Evolutionary conservation across 2,888 invertebrate species (phyloP).

Genomic region (Agriotes lineatus): DNA sequence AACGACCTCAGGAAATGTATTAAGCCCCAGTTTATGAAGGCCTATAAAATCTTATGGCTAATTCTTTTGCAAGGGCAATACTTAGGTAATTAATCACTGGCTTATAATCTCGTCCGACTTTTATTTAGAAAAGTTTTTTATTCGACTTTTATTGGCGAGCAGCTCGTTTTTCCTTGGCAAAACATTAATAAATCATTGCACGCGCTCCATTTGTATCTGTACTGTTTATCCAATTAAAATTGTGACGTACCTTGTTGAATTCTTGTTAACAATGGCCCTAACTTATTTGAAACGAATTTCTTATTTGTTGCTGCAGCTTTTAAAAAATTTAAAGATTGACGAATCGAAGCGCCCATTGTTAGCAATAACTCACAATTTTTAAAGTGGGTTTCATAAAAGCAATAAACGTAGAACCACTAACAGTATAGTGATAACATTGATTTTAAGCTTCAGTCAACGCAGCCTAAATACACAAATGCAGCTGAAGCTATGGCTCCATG

Average conservation of each 20-base stretch:
- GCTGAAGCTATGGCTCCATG: too few species aligned
- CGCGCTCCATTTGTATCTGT: conserved; percentile 1
- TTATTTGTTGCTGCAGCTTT: too few species aligned
- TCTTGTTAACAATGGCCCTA: too few species aligned
- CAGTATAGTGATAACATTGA: too few species aligned
- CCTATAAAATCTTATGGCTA: not conserved
- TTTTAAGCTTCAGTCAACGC: too few species aligned
- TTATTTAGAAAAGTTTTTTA: conserved; percentile 19
- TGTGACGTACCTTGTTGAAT: not conserved
- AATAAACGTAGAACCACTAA: too few species aligned
- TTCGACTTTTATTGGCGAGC: conserved; percentile 12
- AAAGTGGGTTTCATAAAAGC: too few species aligned
- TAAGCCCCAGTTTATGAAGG: not conserved
- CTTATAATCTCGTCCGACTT: conserved; percentile 11
- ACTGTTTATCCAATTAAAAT: not conserved
- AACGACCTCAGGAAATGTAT: not conserved
- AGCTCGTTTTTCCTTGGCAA: conserved; percentile 6
- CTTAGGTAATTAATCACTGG: conserved; percentile 18
- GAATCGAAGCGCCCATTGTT: too few species aligned
- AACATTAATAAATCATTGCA: conserved; percentile 9
- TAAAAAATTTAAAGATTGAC: too few species aligned
- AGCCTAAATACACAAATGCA: too few species aligned
- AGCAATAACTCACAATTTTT: too few species aligned
- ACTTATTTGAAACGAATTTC: too few species aligned
- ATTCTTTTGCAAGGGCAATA: not conserved